Conservation (phyloP, 2,113 vertebrate genomes). For the Meleagris gallopavo region DNA sequence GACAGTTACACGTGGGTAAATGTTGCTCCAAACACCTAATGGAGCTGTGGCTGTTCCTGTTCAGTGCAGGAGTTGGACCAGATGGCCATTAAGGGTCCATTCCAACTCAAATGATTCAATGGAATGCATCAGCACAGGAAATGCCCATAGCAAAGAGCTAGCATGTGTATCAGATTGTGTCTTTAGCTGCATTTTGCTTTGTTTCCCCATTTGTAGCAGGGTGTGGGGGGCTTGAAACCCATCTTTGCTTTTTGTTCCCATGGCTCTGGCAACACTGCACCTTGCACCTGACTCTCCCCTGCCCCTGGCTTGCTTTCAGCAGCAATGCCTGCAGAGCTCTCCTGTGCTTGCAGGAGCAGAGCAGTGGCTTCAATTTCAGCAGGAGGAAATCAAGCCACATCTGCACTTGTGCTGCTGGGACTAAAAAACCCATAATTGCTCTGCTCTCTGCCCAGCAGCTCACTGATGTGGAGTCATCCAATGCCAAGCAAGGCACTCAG, state of each 20-base stretch:
- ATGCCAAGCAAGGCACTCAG: background rate
- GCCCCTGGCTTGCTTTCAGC: background rate
- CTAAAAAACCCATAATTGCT: accelerated
- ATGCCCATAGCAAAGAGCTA: accelerated
- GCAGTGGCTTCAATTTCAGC: background rate
- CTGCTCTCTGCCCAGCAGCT: background rate
- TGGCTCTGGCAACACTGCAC: background rate
- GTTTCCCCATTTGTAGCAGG: background rate
- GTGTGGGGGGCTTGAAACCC: background rate
- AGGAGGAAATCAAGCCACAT: background rate
- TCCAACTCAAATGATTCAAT: too few species aligned
- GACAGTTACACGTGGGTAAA: background rate
- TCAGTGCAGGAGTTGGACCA: too few species aligned
- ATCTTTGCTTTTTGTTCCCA: background rate
- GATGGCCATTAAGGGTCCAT: too few species aligned
- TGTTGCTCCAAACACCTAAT: too few species aligned
- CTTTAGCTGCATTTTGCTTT: background rate
- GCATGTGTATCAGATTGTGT: accelerated
- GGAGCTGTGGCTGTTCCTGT: too few species aligned
- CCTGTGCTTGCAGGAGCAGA: background rate
- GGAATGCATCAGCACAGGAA: background rate
- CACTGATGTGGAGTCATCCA: accelerated
- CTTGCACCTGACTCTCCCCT: background rate
- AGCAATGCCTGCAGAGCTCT: background rate
- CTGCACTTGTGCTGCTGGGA: background rate